phyloP scores from a whole-genome alignment of 2,888 invertebrate genomes.

The Neoscelio sp. region DNA sequence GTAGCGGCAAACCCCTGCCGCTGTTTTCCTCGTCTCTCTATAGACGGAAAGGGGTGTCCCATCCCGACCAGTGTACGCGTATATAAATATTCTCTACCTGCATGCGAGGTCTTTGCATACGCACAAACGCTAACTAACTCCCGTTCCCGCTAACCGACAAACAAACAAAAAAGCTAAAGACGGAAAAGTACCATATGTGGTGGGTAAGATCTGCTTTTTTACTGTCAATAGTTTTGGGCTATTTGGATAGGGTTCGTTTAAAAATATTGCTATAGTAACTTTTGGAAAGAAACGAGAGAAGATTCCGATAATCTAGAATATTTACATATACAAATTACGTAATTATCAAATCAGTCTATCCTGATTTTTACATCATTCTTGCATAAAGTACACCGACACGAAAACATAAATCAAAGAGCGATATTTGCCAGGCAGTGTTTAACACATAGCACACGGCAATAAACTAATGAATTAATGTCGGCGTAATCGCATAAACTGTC shows the following conservation, averaged over 20 bases:
- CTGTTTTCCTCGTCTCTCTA: conserved; percentile 67
- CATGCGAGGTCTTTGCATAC: conserved; percentile 77
- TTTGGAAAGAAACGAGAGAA: too few relatives aligned
- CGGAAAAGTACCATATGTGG: conserved; percentile 65
- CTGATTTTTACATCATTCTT: neutral
- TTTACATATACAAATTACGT: too few relatives aligned
- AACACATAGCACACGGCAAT: conserved; percentile 25
- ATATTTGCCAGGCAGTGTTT: conserved; percentile 6
- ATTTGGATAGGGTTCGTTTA: too few relatives aligned
- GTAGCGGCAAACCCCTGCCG: conserved; percentile 65
- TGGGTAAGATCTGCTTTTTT: conserved; percentile 37
- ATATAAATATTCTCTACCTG: conserved; percentile 74
- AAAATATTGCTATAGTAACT: too few relatives aligned
- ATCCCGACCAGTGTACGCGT: conserved; percentile 57
- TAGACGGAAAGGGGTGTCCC: conserved; percentile 66
- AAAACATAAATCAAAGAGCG: conserved; percentile 5
- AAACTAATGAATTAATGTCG: conserved; percentile 55
- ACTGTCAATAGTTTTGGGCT: conserved; percentile 30
- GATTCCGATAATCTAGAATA: too few relatives aligned
- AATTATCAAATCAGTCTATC: too few relatives aligned
- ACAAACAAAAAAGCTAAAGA: conserved; percentile 55
- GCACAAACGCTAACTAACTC: conserved; percentile 74
- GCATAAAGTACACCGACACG: neutral
- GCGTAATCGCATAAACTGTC: conserved; percentile 50
- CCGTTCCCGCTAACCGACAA: conserved; percentile 65